Evolutionary conservation across 2,888 invertebrate species (phyloP).

Genomic region (Philonicus albiceps): DNA sequence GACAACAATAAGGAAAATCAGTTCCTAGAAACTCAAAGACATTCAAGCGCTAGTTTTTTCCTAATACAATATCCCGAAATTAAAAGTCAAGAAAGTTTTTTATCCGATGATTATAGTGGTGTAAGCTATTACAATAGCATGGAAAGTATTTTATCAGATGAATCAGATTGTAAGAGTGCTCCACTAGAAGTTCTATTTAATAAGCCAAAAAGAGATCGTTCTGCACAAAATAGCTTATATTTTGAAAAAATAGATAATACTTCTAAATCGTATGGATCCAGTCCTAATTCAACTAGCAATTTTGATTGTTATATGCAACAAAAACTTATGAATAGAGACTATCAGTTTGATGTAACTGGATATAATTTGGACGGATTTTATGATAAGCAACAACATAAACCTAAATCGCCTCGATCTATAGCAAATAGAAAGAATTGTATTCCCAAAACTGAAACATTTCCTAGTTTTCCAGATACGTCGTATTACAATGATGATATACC

Average conservation of each 20-base stretch:
- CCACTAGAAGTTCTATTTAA: constrained; percentile 76
- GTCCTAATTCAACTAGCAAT: constrained; percentile 69
- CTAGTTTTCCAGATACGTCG: constrained; percentile 33
- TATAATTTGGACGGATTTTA: constrained; percentile 57
- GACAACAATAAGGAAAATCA: constrained; percentile 66
- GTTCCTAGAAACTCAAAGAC: constrained; percentile 69
- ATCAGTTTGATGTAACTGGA: constrained; percentile 63
- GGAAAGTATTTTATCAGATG: constrained; percentile 82
- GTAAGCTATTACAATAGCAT: constrained; percentile 76
- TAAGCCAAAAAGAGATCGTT: constrained; percentile 29
- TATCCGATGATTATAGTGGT: constrained; percentile 76
- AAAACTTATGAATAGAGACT: constrained; percentile 51
- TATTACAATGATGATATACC: constrained; percentile 58
- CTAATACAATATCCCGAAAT: constrained; percentile 69
- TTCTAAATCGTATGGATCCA: constrained; percentile 72
- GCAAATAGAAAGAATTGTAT: constrained; percentile 7
- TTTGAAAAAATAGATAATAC: constrained; percentile 67
- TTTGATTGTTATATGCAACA: constrained; percentile 67
- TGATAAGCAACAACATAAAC: constrained; percentile 46
- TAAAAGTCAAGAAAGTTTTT: constrained; percentile 78
- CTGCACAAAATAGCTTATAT: constrained; percentile 77
- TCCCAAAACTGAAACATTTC: constrained; percentile 45
- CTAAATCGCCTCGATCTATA: constrained; percentile 18
- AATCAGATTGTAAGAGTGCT: constrained; percentile 81
- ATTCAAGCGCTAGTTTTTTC: constrained; percentile 83